Evolutionary conservation across 2,113 vertebrate genomes (phyloP), one percentile per base, ranked within the genome.

Genomic region (Carassius gibelio): DNA sequence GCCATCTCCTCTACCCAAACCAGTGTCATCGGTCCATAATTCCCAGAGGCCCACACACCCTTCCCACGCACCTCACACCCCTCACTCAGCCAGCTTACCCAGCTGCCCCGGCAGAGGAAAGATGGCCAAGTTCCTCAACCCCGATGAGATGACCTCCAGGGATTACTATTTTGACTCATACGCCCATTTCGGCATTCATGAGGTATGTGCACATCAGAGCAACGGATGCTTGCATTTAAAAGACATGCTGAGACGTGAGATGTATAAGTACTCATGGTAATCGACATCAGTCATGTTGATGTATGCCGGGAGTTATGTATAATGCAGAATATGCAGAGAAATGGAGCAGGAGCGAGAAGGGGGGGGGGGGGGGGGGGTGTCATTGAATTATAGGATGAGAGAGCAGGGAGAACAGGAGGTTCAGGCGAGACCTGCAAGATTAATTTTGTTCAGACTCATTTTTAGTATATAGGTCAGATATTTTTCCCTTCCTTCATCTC

Each of bases 121-220:
- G 93, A 96, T 98, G 96, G 93, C 96, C 90, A 99, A 98, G 90
- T 93, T 97, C 82, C 95, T 98, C 64, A 97, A 94, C 91, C 97
- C 98, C 0, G 98, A 99, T 86, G 98, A 99, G 91, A 99, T 99
- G 98, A 99, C 98, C 45, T 99, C 98, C 0, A 94, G 96, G 59
- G 98, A 99, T 93, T 99, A 99, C 90, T 99, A 99, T 91, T 99
- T 99, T 85, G 98, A 99, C 93, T 99, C 98, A 4, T 99, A 99
- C 0, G 98, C 98, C 77, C 98, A 99, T 91, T 99, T 99, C 90
- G 98, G 98, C 76, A 99, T 99, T 89, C 98, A 99, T 1, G 98
- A 99, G 97, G 98, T 99, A 96, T 71, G 81, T 50, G 30, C 48
- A 80, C 42, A 50, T 34, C 62, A 69, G 7, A 30, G 48, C 48